Evolutionary conservation across 2,888 invertebrate species (phyloP), one percentile per base, ranked within the genome.

Genomic region (Encarsia formosa): DNA sequence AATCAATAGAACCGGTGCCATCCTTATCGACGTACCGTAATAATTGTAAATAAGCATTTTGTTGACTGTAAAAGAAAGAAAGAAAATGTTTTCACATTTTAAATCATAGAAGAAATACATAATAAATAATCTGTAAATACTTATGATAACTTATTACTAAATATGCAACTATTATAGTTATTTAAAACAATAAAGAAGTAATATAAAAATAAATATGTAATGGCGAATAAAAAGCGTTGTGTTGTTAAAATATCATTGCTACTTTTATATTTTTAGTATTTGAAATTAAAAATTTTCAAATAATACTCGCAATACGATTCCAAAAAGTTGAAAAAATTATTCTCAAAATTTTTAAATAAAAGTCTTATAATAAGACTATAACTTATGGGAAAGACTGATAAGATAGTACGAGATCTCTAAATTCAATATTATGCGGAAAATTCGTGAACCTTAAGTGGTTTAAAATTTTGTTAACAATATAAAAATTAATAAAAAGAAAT

Each of bases 71-170:
- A 39, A 43, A 15, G 8, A 46, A 19, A 38, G 26, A 51, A 51
- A 44, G 4, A 40, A 38, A 46, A 38, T 34, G 48, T 48, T 55
- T 55, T 51, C 37, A 40, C 44, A 24, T 41, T 31, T 44, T 35
- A n/a, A n/a, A 31, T 40, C 37, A 48, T 39, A 44, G 24, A 54
- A 31, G 51, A 50, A 29, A 41, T 43, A 46, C 46, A 54, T 59
- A 51, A 57, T 39, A n/a, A n/a, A n/a, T n/a, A 51, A 53, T 54
- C 16, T 58, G 56, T 57, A 57, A 57, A 52, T 38, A 58, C 53
- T 53, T 54, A 55, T 41, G 41, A 31, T 51, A 51, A 54, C 53
- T 56, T 53, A 57, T 45, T 52, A 55, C 49, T 23, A 42, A 11
- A 40, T 56, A 55, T 54, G 49, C 44, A 50, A 43, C 47, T 47